These are phyloP conservation scores for Chaetoderma sp. DNA, from an alignment of 2,888 invertebrate genomes.

Conservation along the genomic window DNA sequence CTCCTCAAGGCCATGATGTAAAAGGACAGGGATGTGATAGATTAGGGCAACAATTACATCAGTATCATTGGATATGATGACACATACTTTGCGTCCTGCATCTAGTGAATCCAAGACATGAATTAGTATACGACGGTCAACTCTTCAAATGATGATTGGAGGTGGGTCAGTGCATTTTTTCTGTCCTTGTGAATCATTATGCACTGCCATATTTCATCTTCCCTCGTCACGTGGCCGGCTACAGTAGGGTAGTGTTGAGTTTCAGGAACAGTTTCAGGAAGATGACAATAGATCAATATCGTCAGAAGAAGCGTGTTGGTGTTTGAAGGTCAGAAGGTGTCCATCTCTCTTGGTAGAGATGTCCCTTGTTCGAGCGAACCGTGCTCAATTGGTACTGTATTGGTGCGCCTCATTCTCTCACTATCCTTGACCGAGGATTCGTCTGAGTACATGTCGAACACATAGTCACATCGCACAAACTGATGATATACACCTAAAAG, in stretches of 20 bases:
- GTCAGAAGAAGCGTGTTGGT: not conserved
- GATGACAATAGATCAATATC: not conserved
- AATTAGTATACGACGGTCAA: no score
- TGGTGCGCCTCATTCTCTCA: not conserved
- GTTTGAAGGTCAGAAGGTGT: constrained; percentile 1
- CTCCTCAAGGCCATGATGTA: constrained; percentile 3
- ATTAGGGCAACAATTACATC: constrained; percentile 6
- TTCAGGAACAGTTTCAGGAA: no score
- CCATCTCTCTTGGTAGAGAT: constrained; percentile 4
- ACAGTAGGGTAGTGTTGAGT: no score
- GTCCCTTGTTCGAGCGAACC: constrained; percentile 2
- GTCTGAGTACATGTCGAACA: constrained; percentile 14
- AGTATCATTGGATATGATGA: constrained; percentile 12
- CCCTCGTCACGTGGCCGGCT: constrained; percentile 2
- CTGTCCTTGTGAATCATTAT: not conserved
- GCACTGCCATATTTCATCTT: constrained; percentile 4
- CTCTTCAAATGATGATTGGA: constrained; percentile 17
- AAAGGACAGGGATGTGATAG: no score
- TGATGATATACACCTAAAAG: not conserved
- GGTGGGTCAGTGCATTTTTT: not conserved
- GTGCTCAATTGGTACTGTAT: constrained; percentile 7
- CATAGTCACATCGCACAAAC: constrained; percentile 15
- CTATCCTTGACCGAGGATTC: constrained; percentile 14
- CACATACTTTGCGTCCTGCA: constrained; percentile 8
- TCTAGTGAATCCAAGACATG: no score